Conservation (phyloP, 2,888 invertebrate species). For the Ormyrus rosae region DNA sequence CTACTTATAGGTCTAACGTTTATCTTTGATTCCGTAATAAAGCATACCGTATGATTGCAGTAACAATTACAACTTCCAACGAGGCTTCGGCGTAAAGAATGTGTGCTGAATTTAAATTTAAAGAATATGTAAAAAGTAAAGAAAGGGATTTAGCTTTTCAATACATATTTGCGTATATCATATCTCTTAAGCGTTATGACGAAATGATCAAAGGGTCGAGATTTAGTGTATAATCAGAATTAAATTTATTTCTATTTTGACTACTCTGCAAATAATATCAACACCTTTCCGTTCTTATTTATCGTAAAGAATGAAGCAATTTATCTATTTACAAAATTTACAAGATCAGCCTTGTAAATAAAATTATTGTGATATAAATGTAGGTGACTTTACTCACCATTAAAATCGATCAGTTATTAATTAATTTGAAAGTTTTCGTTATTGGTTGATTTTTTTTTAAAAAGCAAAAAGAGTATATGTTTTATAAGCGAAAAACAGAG, state of each 20-base stretch:
- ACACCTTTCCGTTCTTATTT: conserved; percentile 27
- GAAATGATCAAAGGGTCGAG: conserved; percentile 21
- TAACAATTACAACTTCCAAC: conserved; percentile 50
- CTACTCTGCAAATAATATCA: conserved; percentile 24
- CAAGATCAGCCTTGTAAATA: conserved; percentile 36
- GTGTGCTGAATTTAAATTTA: conserved; percentile 29
- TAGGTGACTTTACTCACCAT: conserved; percentile 30
- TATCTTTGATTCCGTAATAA: conserved; percentile 23
- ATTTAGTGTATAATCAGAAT: conserved; percentile 30
- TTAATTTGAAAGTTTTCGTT: conserved; percentile 48
- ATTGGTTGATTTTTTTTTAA: conserved; percentile 41
- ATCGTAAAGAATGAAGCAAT: conserved; percentile 28
- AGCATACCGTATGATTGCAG: conserved; percentile 8
- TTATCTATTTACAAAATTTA: conserved; percentile 37
- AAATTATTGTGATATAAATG: conserved; percentile 54
- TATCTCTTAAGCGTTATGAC: conserved; percentile 23
- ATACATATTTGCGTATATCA: conserved; percentile 26
- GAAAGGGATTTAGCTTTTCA: conserved; percentile 35
- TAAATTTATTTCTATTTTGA: conserved; percentile 30
- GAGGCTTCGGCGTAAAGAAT: conserved; percentile 34
- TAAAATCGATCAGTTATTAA: conserved; percentile 37
- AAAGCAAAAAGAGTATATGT: conserved; percentile 39
- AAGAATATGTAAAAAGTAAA: conserved; percentile 16
- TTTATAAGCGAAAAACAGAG: conserved; percentile 11
- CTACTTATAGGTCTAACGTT: conserved; percentile 22